A percentile compares a stretch with the other conserved stretches of the same genome.
phyloP scores from a whole-genome alignment of 2,888 invertebrate genomes.

The Dicranocentrus wangi region DNA sequence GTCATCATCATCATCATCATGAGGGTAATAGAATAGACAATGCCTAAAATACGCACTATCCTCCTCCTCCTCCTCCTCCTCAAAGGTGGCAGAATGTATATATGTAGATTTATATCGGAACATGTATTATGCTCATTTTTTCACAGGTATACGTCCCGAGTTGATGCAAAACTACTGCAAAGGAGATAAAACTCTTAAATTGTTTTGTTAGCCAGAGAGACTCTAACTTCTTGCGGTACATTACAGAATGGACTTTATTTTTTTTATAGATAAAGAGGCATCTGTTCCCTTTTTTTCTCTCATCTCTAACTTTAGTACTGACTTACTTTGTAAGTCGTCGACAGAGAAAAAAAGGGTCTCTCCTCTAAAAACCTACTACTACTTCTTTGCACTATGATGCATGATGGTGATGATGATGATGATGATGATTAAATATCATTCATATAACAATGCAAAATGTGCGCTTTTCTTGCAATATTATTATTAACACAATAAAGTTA shows the following conservation, averaged over 20 bases:
- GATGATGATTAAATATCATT: slow-evolving; percentile 18
- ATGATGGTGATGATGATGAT: not conserved
- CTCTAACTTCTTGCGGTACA: slow-evolving; percentile 11
- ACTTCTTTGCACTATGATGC: not conserved
- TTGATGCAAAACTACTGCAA: not conserved
- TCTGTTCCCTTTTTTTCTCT: slow-evolving; percentile 19
- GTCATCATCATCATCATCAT: too few species aligned
- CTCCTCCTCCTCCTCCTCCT: too few species aligned
- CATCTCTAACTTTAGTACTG: not conserved
- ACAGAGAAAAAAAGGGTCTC: not conserved
- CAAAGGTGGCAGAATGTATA: too few species aligned
- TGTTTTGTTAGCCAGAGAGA: slow-evolving; percentile 16
- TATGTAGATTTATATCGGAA: not conserved
- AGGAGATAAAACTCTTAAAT: slow-evolving; percentile 10
- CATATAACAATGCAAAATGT: not conserved
- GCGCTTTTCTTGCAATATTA: too few species aligned
- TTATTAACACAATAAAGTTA: too few species aligned
- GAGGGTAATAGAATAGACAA: not conserved
- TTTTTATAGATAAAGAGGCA: slow-evolving; percentile 15
- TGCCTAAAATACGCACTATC: slow-evolving; percentile 7
- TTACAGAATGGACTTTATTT: not conserved
- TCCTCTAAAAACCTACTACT: not conserved
- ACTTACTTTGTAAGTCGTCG: slow-evolving; percentile 19
- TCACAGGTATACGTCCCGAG: not conserved
- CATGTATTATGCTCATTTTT: not conserved